phyloP scores from a whole-genome alignment of 2,113 vertebrate genomes.

The Nothobranchius kuhntae region DNA sequence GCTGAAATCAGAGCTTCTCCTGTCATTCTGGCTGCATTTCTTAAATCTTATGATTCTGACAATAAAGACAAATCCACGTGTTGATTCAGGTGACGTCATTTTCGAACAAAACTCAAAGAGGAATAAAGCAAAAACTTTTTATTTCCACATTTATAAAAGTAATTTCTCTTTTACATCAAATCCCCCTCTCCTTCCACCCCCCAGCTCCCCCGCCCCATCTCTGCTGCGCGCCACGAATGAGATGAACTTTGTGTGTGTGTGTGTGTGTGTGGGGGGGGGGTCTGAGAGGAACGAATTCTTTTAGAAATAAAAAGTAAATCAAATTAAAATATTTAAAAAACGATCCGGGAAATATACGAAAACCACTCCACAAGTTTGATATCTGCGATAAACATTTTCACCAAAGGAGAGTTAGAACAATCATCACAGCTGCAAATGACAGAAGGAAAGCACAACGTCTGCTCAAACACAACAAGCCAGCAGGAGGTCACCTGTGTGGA shows the following conservation, averaged over 20 bases:
- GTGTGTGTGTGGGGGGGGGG: conserved; percentile 19
- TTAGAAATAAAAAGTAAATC: not conserved
- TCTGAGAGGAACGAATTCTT: conserved; percentile 32
- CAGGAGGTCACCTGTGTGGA: conserved; percentile 52
- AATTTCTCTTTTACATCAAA: conserved; percentile 79
- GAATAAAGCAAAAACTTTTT: conserved; percentile 90
- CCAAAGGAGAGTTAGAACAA: conserved; percentile 84
- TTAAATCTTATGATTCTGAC: too few species aligned
- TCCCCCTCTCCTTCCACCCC: conserved; percentile 32
- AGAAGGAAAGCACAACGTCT: conserved; percentile 75
- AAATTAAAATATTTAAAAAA: conserved; percentile 35
- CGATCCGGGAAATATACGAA: conserved; percentile 84
- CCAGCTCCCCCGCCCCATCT: conserved; percentile 47
- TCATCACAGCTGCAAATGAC: conserved; percentile 78
- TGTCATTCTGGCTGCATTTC: too few species aligned
- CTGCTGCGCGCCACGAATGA: conserved; percentile 39
- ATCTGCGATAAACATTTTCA: conserved; percentile 93
- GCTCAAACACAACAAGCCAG: conserved; percentile 72
- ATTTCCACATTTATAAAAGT: conserved; percentile 97
- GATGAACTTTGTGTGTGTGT: conserved; percentile 2
- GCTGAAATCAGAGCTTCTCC: too few species aligned
- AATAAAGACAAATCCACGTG: not conserved
- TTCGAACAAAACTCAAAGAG: conserved; percentile 29
- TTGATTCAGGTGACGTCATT: not conserved
- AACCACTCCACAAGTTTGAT: conserved; percentile 94